These are phyloP conservation scores for Vultur gryphus DNA, from an alignment of 2,797 vertebrate genomes.

Conservation along the genomic window DNA sequence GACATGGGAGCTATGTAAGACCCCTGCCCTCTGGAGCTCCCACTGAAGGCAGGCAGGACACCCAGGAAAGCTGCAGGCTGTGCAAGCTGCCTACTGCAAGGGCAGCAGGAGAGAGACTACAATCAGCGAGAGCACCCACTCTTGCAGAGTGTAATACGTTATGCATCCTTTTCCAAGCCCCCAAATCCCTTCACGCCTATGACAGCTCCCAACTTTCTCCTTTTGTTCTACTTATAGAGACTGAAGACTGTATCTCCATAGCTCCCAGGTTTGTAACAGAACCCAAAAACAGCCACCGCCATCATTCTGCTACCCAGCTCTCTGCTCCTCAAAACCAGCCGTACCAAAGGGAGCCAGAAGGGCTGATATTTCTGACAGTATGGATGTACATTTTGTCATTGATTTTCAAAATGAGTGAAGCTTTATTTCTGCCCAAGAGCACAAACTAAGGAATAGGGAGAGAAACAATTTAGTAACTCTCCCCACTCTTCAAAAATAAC, in stretches of 20 bases:
- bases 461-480: neutral
- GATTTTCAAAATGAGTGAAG: neutral
- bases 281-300: accelerated
- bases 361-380: neutral
- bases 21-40: neutral
- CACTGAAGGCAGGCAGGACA: neutral
- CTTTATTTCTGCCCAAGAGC: neutral
- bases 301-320: neutral
- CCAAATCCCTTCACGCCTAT: neutral
- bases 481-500: neutral
- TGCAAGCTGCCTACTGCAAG: accelerated
- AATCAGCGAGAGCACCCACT: neutral
- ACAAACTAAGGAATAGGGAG: neutral
- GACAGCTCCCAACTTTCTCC: neutral
- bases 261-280: neutral
- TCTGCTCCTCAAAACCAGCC: neutral
- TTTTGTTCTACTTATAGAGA: neutral
- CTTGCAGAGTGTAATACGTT: neutral
- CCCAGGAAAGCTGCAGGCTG: neutral
- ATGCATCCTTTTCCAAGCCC: neutral
- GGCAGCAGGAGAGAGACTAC: neutral
- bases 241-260: neutral
- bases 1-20: accelerated
- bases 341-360: neutral
- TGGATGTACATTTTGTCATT: accelerated